Conservation (phyloP, 2,888 invertebrate genomes). For the Aspidiotus rigidus region DNA sequence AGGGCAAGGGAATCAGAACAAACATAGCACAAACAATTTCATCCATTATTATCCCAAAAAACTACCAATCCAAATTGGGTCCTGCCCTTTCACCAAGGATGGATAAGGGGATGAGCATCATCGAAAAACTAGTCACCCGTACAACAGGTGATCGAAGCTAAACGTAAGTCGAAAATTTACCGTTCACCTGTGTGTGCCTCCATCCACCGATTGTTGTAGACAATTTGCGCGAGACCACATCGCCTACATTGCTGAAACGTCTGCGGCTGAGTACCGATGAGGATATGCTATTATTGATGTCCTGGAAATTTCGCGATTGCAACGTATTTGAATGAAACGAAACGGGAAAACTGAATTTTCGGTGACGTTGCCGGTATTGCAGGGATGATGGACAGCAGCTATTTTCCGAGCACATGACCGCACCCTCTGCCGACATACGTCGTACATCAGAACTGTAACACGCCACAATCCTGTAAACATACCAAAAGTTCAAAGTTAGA, state of each 20-base stretch:
- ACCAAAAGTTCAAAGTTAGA: constrained; percentile 6
- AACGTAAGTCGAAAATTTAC: constrained; percentile 12
- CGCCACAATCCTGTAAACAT: constrained; percentile 28
- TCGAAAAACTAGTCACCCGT: too few relatives aligned
- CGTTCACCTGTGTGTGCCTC: constrained; percentile 38
- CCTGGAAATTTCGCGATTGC: constrained; percentile 36
- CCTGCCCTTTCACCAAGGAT: too few relatives aligned
- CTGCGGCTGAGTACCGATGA: constrained; percentile 41
- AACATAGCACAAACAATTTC: too few relatives aligned
- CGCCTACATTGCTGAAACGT: constrained; percentile 66
- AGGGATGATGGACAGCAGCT: constrained; percentile 39
- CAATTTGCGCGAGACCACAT: constrained; percentile 65
- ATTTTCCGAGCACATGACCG: constrained; percentile 36
- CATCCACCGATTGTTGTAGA: constrained; percentile 70
- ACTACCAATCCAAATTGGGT: too few relatives aligned
- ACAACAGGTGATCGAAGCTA: too few relatives aligned
- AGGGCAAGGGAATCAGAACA: too few relatives aligned
- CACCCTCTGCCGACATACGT: constrained; percentile 36
- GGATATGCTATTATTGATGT: constrained; percentile 28
- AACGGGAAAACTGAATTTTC: constrained; percentile 53
- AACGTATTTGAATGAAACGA: constrained; percentile 44
- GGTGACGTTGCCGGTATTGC: constrained; percentile 40
- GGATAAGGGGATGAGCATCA: too few relatives aligned
- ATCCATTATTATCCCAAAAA: too few relatives aligned
- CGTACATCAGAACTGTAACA: constrained; percentile 36